Base-by-base conservation (phyloP, 2,888 invertebrate species). In the Ichneumoninae sp. region DNA sequence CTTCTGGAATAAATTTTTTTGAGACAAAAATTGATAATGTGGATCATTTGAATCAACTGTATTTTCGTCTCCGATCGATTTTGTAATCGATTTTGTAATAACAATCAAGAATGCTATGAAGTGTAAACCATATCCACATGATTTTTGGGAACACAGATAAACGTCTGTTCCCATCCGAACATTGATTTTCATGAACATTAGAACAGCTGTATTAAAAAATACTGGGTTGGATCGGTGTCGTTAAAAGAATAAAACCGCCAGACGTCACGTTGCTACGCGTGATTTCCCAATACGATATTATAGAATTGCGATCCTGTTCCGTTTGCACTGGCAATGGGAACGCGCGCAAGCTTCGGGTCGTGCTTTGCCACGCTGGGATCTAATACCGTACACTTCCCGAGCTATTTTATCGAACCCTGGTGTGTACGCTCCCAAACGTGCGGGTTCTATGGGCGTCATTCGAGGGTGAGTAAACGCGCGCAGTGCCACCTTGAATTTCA, bases 401-500 rank as follows among this genome's bases (percentile, higher is more conserved):
- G 44, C 74, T 52, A 68, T 81, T 81, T 74, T 22, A 74, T 68
- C 8, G 44, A 22, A 8, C 22, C n/a, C 36, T 36, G n/a, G 8
- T 36, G 36, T 30, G 57, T 22, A 16, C 10, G 33, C 57, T 73
- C 19, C 8, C 26, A 19, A 75, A 65, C n/a, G 50, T 68, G 57
- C 63, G 1, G 52, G 22, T 26, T 22, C 47, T 40, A 66, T 50
- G 52, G n/a, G 44, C 33, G 19, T 19, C 16, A 52, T 3, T 22
- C 78, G 30, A 19, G 65, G 36, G 36, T 36, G 19, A 47, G 33
- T 40, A 44, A 3, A 30, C 60, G 10, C n/a, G 19, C 26, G 30
- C n/a, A n/a, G 47, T 73, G 44, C 33, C 47, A 60, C 7, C 33
- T 60, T 16, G 50, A 57, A 74, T 74, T 74, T 74, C 68, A 75